Percentiles rank a stretch among this genome's conserved stretches.
Evolutionary conservation across 2,113 vertebrate genomes (phyloP).

Genomic region (Echinops telfairi): DNA sequence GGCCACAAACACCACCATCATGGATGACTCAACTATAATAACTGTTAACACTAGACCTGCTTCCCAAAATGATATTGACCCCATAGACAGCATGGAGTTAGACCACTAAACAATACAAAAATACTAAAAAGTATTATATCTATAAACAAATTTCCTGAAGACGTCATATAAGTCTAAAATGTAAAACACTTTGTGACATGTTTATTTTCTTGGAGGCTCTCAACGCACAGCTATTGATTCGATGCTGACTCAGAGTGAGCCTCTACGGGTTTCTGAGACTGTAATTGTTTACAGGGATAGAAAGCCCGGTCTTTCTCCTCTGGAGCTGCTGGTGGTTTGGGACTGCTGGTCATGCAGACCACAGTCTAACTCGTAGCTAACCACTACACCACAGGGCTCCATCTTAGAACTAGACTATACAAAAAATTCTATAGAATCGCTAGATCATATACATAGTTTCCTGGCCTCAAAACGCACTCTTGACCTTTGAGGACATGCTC

Average conservation of each 20-base stretch:
- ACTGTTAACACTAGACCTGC: neutral
- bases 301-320: no score
- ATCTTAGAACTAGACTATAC: neutral
- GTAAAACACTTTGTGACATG: neutral
- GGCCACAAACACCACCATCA: neutral
- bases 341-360: no score
- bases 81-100: neutral
- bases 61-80: neutral
- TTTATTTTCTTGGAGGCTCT: neutral
- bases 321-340: no score
- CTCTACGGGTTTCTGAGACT: no score
- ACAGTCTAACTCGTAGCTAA: no score
- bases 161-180: neutral
- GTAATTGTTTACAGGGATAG: no score
- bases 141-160: neutral
- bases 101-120: neutral
- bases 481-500: neutral
- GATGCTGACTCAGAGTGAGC: no score
- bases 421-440: neutral
- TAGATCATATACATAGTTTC: neutral
- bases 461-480: neutral
- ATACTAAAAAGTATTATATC: neutral
- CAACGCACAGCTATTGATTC: no score
- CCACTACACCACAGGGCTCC: no score
- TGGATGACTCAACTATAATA: neutral